These are phyloP conservation scores for Laticauda laticaudata DNA, from an alignment of 2,113 vertebrate species.

Conservation along the genomic window DNA sequence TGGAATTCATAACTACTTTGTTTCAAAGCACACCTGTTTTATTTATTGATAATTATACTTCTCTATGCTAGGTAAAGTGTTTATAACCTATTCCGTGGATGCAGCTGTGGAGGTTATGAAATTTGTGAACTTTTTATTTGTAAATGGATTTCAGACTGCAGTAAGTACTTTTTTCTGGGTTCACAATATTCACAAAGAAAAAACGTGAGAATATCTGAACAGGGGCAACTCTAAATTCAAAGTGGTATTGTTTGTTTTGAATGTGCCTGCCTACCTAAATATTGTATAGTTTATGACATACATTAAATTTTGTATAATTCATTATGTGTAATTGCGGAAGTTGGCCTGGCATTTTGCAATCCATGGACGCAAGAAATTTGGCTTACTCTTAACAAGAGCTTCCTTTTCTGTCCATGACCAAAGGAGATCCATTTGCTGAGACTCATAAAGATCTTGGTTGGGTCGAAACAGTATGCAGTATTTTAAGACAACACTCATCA, in stretches of 20 bases:
- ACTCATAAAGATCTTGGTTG: background rate
- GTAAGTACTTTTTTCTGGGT: conserved; percentile 67
- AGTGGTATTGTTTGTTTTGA: background rate
- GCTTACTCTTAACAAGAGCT: background rate
- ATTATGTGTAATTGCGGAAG: background rate
- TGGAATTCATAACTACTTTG: background rate
- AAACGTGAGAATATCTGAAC: background rate
- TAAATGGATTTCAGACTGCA: conserved; percentile 80
- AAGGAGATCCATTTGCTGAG: background rate
- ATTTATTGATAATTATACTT: conserved; percentile 40
- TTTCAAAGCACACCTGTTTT: background rate
- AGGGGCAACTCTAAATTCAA: background rate
- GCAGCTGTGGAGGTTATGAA: conserved; percentile 74
- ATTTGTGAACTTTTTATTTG: conserved; percentile 76
- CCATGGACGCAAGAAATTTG: background rate
- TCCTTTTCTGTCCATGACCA: background rate
- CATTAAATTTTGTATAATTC: background rate
- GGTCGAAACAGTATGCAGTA: background rate
- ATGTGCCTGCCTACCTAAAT: background rate
- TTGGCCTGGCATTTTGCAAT: background rate
- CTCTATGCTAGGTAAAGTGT: conserved; percentile 74
- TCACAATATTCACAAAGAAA: background rate
- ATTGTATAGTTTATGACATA: background rate
- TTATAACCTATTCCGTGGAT: conserved; percentile 81
- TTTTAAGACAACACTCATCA: background rate